Base-by-base conservation (phyloP, 2,797 vertebrate species). In the Pipistrellus pipistrellus region DNA sequence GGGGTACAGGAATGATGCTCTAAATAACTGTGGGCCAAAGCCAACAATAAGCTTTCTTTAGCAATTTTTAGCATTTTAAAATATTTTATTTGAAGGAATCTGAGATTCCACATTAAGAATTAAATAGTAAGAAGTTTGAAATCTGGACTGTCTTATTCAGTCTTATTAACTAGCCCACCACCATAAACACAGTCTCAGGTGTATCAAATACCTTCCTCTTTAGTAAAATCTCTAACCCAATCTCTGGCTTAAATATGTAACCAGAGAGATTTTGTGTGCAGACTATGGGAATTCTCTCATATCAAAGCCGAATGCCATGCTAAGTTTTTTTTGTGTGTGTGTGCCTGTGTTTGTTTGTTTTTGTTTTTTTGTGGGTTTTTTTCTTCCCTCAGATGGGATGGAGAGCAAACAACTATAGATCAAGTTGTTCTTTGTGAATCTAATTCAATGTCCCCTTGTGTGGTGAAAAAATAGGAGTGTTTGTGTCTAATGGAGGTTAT, bases 41-140 rank as follows among this genome's bases (percentile, higher is more conserved):
- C 8, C 64, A 14, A 85, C 18, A 48, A 25, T 62, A 57, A 93
- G 1, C 0, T 84, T 75, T 95, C 77, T 96, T 96, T 96, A 97
- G 96, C 86, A 76, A 91, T 57, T 84, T 97, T 97, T 87, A 86
- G 89, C 95, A 97, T 95, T 94, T 96, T 96, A 93, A 96, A 97
- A 96, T 95, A 84, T 96, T 97, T 96, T 96, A 96, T 94, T 97
- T 96, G 95, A 97, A 97, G 92, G 76, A 96, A 94, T 93, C 90
- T 97, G 88, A 97, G 81, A 96, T 88, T 90, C 78, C 53, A 66
- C 71, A 44, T 57, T 90, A 95, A 48, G 57, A 80, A 88, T 87
- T 90, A 69, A 90, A 11, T 35, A 82, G 57, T 14, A 69, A 27
- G 88, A 95, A 88, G 38, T 0, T 77, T 85, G 23, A 95, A 66